Evolutionary conservation across 1,140 invertebrate genomes (phyloP).

Genomic region (Drosophila parabipectinata): DNA sequence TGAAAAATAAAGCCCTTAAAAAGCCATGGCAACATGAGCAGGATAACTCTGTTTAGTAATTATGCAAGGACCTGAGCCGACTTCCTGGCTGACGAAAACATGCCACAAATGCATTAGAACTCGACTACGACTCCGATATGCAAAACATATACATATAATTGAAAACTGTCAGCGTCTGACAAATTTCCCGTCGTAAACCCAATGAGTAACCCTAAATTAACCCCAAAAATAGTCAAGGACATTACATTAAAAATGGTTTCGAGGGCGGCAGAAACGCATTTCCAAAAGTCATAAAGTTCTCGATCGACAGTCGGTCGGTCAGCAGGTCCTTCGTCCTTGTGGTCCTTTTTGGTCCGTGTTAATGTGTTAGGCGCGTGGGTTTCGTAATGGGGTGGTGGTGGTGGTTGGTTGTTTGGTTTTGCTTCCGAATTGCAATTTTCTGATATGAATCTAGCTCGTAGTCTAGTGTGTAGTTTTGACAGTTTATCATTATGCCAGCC

Average conservation of each 20-base stretch:
- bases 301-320: slow-evolving; percentile 52
- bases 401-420: slow-evolving; percentile 12
- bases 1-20: neutral
- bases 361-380: slow-evolving; percentile 74
- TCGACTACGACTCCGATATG: slow-evolving; percentile 28
- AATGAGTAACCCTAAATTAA: slow-evolving; percentile 62
- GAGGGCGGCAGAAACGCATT: neutral
- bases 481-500: slow-evolving; percentile 67
- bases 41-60: slow-evolving; percentile 11
- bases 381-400: slow-evolving; percentile 17
- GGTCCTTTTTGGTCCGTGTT: slow-evolving; percentile 38
- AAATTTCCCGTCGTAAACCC: slow-evolving; percentile 59
- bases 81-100: slow-evolving; percentile 19
- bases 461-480: slow-evolving; percentile 47
- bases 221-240: slow-evolving; percentile 30
- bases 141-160: slow-evolving; percentile 59
- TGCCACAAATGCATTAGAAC: slow-evolving; percentile 46
- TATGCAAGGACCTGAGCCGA: slow-evolving; percentile 32
- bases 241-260: neutral
- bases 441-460: slow-evolving; percentile 59
- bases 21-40: slow-evolving; percentile 11
- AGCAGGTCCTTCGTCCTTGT: slow-evolving; percentile 44
- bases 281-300: slow-evolving; percentile 66
- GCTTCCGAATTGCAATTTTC: slow-evolving; percentile 26
- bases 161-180: slow-evolving; percentile 72